Percentiles rank a stretch among this genome's conserved stretches.
Conservation (phyloP, 2,113 vertebrate species). For the Synodontis membranacea region DNA sequence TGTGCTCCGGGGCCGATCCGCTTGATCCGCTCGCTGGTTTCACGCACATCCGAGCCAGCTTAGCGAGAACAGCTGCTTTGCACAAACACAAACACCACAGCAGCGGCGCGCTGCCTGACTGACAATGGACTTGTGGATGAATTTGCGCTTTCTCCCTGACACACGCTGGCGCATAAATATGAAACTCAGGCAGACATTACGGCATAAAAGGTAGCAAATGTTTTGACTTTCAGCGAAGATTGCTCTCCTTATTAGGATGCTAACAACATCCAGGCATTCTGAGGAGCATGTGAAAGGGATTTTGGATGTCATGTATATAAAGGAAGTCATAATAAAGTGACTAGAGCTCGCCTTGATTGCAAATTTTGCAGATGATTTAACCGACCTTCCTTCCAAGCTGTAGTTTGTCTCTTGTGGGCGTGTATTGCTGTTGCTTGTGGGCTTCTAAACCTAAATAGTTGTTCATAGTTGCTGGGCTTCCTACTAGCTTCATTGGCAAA, state of each 20-base stretch:
- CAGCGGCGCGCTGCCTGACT: not conserved
- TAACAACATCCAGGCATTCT: not conserved
- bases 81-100: constrained; percentile 21
- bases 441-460: no score
- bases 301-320: not conserved
- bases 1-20: constrained; percentile 18
- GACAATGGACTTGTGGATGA: constrained; percentile 33
- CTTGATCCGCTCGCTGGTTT: constrained; percentile 41
- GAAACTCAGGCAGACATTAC: not conserved
- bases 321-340: not conserved
- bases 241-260: constrained; percentile 1
- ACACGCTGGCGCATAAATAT: constrained; percentile 21
- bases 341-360: not conserved
- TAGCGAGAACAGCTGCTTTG: constrained; percentile 35
- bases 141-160: not conserved
- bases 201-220: constrained; percentile 5
- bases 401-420: not conserved
- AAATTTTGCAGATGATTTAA: not conserved
- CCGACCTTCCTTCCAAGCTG: not conserved
- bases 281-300: not conserved
- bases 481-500: not conserved
- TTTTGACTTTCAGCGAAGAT: constrained; percentile 6
- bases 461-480: not conserved
- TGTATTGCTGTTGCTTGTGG: not conserved
- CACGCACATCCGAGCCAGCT: constrained; percentile 31